Evolutionary conservation across 2,113 vertebrate species (phyloP).

Genomic region (Chascanopsetta lugubris): DNA sequence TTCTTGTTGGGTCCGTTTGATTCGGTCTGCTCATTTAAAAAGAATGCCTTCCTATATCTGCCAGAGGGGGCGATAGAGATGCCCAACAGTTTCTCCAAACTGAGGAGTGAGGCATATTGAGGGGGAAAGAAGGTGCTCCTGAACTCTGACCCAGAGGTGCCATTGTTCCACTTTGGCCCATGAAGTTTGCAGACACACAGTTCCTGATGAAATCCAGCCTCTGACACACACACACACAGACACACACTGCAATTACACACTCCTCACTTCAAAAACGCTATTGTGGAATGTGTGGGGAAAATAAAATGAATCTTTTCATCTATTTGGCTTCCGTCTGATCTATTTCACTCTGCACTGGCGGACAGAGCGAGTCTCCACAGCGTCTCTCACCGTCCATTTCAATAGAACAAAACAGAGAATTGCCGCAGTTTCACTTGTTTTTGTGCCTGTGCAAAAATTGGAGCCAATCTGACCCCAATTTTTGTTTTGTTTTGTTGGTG

Average conservation of each 20-base stretch:
- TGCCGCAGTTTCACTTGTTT: conserved; percentile 6
- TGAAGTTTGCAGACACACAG: no score
- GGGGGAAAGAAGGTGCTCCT: no score
- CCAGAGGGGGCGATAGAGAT: no score
- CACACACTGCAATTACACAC: no score
- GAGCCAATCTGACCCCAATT: conserved; percentile 58
- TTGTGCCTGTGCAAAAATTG: conserved; percentile 33
- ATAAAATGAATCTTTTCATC: conserved; percentile 50
- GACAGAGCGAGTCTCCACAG: conserved; percentile 53
- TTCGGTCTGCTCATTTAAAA: no score
- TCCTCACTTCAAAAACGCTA: conserved; percentile 29
- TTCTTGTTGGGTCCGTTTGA: no score
- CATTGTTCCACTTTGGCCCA: no score
- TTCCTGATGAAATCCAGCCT: neutral
- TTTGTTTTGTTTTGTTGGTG: conserved; percentile 23
- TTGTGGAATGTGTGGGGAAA: conserved; percentile 43
- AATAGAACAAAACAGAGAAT: conserved; percentile 50
- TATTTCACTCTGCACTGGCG: conserved; percentile 26
- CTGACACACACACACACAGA: neutral
- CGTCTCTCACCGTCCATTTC: conserved; percentile 32
- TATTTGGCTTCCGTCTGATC: conserved; percentile 24
- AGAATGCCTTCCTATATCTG: no score
- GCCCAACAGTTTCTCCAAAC: no score
- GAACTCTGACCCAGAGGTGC: no score
- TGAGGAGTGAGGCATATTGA: no score